These are phyloP conservation scores for Spheniscus humboldti DNA, from an alignment of 2,797 vertebrate species.

Conservation along the genomic window DNA sequence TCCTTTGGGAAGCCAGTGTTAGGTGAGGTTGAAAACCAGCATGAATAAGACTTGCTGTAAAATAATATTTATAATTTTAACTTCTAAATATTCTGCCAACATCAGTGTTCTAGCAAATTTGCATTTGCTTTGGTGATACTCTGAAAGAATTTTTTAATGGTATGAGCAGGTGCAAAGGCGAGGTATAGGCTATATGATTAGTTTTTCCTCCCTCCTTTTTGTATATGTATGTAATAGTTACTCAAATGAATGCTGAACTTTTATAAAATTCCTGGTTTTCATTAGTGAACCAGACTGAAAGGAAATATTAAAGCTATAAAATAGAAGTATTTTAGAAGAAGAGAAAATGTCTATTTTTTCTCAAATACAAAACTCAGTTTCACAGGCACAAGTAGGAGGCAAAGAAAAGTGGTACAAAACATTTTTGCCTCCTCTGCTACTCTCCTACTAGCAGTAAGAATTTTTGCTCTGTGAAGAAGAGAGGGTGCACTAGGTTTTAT, in stretches of 20 bases:
- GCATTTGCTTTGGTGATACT: not conserved
- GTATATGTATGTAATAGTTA: not conserved
- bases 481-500: not conserved
- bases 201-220: not conserved
- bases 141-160: not conserved
- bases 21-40: not conserved
- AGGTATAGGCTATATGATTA: not conserved
- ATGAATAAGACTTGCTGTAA: not conserved
- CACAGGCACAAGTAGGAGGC: not conserved
- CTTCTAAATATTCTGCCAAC: not conserved
- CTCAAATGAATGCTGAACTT: not conserved
- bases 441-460: not conserved
- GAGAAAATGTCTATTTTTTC: not conserved
- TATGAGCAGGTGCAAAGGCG: not conserved
- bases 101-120: not conserved
- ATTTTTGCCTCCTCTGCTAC: not conserved
- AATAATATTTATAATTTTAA: not conserved
- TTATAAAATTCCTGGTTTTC: not conserved
- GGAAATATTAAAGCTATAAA: not conserved
- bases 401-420: not conserved
- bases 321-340: not conserved
- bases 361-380: not conserved
- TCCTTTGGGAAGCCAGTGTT: not conserved
- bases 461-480: not conserved
- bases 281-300: not conserved